Evolutionary conservation across 2,113 vertebrate species (phyloP).

Genomic region (Tetrax tetrax): DNA sequence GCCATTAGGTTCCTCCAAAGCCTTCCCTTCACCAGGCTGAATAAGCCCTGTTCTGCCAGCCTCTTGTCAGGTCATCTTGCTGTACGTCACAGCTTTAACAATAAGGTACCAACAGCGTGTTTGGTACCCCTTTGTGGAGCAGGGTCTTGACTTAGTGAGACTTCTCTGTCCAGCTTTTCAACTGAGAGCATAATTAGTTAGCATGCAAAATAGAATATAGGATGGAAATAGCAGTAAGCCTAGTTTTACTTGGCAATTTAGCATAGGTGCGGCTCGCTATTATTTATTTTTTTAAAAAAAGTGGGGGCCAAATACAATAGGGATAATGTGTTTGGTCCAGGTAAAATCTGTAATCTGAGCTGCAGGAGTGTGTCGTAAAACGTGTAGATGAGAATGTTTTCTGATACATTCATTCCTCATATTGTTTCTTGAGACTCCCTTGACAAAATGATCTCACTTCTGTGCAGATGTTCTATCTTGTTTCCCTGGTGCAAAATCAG

Average conservation of each 20-base stretch:
- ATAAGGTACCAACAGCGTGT: not conserved
- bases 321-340: not conserved
- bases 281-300: not conserved
- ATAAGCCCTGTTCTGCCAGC: not conserved
- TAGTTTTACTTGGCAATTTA: not conserved
- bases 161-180: not conserved
- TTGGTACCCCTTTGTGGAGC: not conserved
- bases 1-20: not conserved
- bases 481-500: conserved; percentile 43
- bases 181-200: not conserved
- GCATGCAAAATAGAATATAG: not conserved
- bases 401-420: not conserved
- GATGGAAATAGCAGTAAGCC: not conserved
- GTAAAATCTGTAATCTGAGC: not conserved
- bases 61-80: not conserved
- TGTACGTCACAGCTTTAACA: not conserved
- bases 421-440: conserved; percentile 38
- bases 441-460: conserved; percentile 55
- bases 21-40: not conserved
- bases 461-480: conserved; percentile 51
- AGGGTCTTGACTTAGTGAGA: not conserved
- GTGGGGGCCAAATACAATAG: not conserved
- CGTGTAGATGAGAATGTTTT: not conserved
- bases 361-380: not conserved
- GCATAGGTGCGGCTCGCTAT: not conserved